Base-by-base conservation (phyloP, 1,140 invertebrate genomes). In the Camponotus floridanus region DNA sequence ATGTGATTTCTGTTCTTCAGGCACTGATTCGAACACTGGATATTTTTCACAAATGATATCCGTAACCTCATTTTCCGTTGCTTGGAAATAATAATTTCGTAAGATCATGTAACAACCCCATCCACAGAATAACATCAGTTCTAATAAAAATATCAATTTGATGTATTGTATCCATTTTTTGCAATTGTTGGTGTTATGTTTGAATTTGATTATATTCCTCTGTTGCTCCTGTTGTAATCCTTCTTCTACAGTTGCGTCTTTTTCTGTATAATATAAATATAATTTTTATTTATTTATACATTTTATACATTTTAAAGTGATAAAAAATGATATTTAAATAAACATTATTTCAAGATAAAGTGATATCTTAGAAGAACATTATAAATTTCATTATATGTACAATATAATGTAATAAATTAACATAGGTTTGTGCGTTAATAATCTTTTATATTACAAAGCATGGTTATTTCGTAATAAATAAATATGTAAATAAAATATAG, bases 131-230 rank as follows among this genome's bases (percentile, higher is more conserved):
- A 89, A 21, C 1, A 70, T 21, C 59, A 87, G 4, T 78, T 86
- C 64, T 15, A 91, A 55, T 15, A 88, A 87, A 0, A 92, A 48
- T 42, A 91, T 83, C 3, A 90, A 5, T 70, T 78, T 88, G 7
- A 80, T 21, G 26, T 15, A 68, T 42, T 65, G 45, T 62, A 67
- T 70, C 0, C 62, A 36, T 45, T 11, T 8, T 4, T 42, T 48
- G 9, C 79, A 90, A 15, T 0, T 9, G 2, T 31, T 48, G 0
- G 9, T 33, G 39, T 31, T 57, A 13, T 2, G 1, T 5, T 36
- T 13, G 1, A 55, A 4, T 1, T 39, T 85, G 1, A n/a, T 51
- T 7, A n/a, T n/a, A 11, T 4, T 9, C 5, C 21, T 21, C 26
- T 80, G 36, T 0, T 51, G 48, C 6, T n/a, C 42, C 0, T 9